Evolutionary conservation across 2,888 invertebrate genomes (phyloP).

Genomic region (Acleris literana): DNA sequence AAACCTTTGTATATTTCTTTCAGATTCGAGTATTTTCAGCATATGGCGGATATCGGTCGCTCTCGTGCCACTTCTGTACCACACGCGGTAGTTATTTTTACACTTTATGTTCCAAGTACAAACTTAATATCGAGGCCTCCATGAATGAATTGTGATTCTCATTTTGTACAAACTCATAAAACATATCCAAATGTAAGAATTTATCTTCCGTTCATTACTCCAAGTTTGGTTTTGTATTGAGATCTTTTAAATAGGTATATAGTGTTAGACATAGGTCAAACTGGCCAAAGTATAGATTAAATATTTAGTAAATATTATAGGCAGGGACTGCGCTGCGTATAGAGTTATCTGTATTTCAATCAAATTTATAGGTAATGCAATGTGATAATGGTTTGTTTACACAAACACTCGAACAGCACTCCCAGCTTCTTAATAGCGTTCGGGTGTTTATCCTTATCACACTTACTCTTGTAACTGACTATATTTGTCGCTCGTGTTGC

Average conservation of each 20-base stretch:
- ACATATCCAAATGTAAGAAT: slow-evolving; percentile 59
- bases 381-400: slow-evolving; percentile 25
- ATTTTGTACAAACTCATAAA: slow-evolving; percentile 67
- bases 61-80: slow-evolving; percentile 61
- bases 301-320: slow-evolving; percentile 33
- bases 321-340: slow-evolving; percentile 11
- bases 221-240: slow-evolving; percentile 27
- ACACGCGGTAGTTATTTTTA: slow-evolving; percentile 68
- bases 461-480: too few species aligned
- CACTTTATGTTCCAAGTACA: slow-evolving; percentile 47
- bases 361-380: slow-evolving; percentile 28
- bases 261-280: slow-evolving; percentile 56
- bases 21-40: slow-evolving; percentile 59
- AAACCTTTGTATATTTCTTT: slow-evolving; percentile 53
- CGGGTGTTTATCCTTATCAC: too few species aligned
- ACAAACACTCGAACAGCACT: slow-evolving; percentile 1
- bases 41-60: slow-evolving; percentile 59
- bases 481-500: too few species aligned
- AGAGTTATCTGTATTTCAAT: slow-evolving; percentile 29
- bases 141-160: slow-evolving; percentile 45
- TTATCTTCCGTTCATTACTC: slow-evolving; percentile 30
- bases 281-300: slow-evolving; percentile 57
- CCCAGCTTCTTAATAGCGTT: too few species aligned
- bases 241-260: slow-evolving; percentile 41
- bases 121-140: slow-evolving; percentile 43